These are phyloP conservation scores for Carcinoscorpius rotundicauda DNA, from an alignment of 1,140 invertebrate genomes.

Conservation along the genomic window DNA sequence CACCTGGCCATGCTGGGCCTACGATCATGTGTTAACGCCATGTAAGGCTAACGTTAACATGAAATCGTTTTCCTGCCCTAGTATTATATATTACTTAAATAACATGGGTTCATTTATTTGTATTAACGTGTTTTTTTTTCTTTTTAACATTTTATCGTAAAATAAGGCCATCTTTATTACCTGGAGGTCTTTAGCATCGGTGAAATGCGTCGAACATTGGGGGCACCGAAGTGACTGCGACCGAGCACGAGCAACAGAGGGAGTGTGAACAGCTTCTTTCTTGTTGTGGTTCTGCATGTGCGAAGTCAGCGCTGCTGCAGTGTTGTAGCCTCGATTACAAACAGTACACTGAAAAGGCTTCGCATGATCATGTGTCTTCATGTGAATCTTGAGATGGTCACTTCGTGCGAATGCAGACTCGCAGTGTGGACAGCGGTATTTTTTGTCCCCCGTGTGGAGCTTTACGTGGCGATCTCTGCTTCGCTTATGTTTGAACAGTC, in stretches of 20 bases:
- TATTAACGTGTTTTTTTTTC: too few relatives aligned
- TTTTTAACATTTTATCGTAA: too few relatives aligned
- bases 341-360: conserved; percentile 86
- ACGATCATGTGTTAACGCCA: too few relatives aligned
- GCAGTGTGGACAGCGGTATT: conserved; percentile 82
- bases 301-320: conserved; percentile 74
- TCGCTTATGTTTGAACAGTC: conserved; percentile 87
- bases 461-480: conserved; percentile 87
- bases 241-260: too few relatives aligned
- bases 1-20: too few relatives aligned
- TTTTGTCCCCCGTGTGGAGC: conserved; percentile 84
- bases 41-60: too few relatives aligned
- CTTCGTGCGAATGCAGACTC: conserved; percentile 88
- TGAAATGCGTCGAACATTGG: conserved; percentile 24
- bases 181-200: conserved; percentile 16
- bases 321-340: conserved; percentile 83
- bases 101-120: too few relatives aligned
- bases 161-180: conserved; percentile 4
- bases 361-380: conserved; percentile 85
- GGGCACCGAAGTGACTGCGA: conserved; percentile 16
- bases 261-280: too few relatives aligned
- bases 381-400: conserved; percentile 88
- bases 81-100: too few relatives aligned
- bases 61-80: too few relatives aligned
- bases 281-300: conserved; percentile 80